These are phyloP conservation scores for Parambassis ranga DNA, from an alignment of 2,797 vertebrate species.

Conservation along the genomic window DNA sequence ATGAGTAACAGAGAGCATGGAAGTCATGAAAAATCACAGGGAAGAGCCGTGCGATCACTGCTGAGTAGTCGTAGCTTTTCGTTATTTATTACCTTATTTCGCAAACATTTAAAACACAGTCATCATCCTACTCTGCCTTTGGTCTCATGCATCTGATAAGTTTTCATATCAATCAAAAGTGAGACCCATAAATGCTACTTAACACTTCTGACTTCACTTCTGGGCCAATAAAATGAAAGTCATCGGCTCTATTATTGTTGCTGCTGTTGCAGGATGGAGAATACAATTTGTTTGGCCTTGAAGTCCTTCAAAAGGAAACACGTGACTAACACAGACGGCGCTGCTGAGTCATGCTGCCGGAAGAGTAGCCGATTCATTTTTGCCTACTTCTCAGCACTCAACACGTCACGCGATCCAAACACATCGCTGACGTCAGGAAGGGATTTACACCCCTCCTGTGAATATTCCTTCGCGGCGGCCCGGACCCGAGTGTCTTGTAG, in stretches of 20 bases:
- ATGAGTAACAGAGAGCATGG: conserved; percentile 15
- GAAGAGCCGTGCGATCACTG: too few relatives aligned
- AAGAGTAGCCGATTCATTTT: conserved; percentile 51
- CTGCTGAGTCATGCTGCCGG: conserved; percentile 58
- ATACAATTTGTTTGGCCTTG: conserved; percentile 23
- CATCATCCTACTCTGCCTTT: too few relatives aligned
- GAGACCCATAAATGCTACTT: neutral
- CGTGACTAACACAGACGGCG: conserved; percentile 24
- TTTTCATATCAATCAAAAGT: neutral
- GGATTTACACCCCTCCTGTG: conserved; percentile 55
- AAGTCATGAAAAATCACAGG: conserved; percentile 33
- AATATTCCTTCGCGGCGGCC: conserved; percentile 49
- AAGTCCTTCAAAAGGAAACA: conserved; percentile 27
- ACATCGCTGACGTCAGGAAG: conserved; percentile 75
- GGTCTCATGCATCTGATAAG: too few relatives aligned
- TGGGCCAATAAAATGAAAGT: conserved; percentile 5
- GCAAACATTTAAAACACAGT: too few relatives aligned
- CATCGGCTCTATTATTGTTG: neutral
- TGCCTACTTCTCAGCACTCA: conserved; percentile 43
- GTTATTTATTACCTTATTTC: too few relatives aligned
- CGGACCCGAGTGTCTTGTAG: conserved; percentile 67
- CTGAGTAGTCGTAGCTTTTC: too few relatives aligned
- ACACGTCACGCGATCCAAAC: conserved; percentile 59
- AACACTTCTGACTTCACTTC: conserved; percentile 1
- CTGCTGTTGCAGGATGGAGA: neutral